phyloP scores from a whole-genome alignment of 1,140 invertebrate species.

The Anastrepha ludens region DNA sequence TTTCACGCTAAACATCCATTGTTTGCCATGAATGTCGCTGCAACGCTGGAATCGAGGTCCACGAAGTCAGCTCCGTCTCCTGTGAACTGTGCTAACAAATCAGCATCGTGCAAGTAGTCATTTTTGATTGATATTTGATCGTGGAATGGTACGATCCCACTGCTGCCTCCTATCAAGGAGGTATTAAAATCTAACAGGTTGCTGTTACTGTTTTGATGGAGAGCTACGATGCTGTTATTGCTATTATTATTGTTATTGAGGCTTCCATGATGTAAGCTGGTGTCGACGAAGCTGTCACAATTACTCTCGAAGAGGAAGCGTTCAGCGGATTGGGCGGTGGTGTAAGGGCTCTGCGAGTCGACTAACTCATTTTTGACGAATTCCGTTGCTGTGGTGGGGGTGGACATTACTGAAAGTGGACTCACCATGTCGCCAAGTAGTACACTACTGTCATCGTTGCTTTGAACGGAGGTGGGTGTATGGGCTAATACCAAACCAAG shows the following conservation, averaged over 20 bases:
- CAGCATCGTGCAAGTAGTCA: conserved; percentile 62
- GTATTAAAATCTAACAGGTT: conserved; percentile 67
- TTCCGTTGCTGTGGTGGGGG: conserved; percentile 66
- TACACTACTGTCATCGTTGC: conserved; percentile 54
- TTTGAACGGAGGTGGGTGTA: conserved; percentile 56
- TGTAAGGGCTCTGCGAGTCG: conserved; percentile 72
- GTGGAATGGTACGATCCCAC: conserved; percentile 61
- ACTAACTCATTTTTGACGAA: conserved; percentile 72
- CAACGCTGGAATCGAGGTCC: conserved; percentile 68
- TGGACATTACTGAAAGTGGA: conserved; percentile 54
- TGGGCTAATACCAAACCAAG: conserved; percentile 50
- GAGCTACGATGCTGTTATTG: conserved; percentile 56
- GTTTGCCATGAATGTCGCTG: conserved; percentile 69
- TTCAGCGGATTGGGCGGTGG: conserved; percentile 69
- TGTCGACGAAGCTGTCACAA: conserved; percentile 67
- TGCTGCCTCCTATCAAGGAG: conserved; percentile 58
- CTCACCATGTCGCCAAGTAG: conserved; percentile 50
- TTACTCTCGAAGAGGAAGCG: conserved; percentile 70
- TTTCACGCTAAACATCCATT: conserved; percentile 72
- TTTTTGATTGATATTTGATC: conserved; percentile 70
- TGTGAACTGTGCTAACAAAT: conserved; percentile 66
- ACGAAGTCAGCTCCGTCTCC: conserved; percentile 68
- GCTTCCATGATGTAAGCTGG: conserved; percentile 65
- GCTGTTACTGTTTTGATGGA: conserved; percentile 55
- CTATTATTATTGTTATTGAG: conserved; percentile 57